Evolutionary conservation across 2,888 invertebrate species (phyloP).

Genomic region (Sabatieria punctata): DNA sequence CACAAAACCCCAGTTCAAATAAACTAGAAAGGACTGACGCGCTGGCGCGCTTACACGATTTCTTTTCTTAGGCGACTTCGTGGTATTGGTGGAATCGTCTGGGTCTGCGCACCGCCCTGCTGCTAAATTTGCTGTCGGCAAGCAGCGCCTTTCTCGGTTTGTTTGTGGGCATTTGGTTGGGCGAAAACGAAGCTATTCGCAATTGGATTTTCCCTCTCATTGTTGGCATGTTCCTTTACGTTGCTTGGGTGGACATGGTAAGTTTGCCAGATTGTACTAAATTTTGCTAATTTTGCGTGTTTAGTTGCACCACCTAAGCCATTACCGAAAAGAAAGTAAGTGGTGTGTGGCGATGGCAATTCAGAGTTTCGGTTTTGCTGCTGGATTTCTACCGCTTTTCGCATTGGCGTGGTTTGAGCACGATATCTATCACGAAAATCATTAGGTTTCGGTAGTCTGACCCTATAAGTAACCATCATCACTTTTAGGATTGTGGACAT

Average conservation of each 20-base stretch:
- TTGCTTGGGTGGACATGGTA: constrained; percentile 38
- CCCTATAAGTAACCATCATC: too few species aligned
- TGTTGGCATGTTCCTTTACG: constrained; percentile 40
- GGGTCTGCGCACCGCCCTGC: constrained; percentile 30
- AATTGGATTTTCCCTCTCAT: constrained; percentile 37
- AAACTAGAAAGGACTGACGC: too few species aligned
- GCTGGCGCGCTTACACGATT: too few species aligned
- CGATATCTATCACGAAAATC: too few species aligned
- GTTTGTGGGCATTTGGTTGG: constrained; percentile 33
- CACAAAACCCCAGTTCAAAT: too few species aligned
- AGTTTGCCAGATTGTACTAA: too few species aligned
- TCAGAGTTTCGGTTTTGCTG: constrained; percentile 16
- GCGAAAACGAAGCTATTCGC: constrained; percentile 20
- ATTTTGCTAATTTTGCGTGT: too few species aligned
- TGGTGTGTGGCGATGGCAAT: constrained; percentile 3
- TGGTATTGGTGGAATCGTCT: constrained; percentile 36
- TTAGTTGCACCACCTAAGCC: too few species aligned
- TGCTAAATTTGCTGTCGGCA: constrained; percentile 36
- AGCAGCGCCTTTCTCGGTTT: constrained; percentile 36
- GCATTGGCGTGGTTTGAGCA: constrained; percentile 19
- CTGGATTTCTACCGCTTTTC: constrained; percentile 18
- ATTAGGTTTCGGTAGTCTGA: too few species aligned
- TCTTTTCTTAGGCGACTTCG: constrained; percentile 35
- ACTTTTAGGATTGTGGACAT: too few species aligned
- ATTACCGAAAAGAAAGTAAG: too few species aligned